Evolutionary conservation across 2,797 vertebrate species (phyloP), one percentile per base, ranked within the genome.

Genomic region (Pterois miles): DNA sequence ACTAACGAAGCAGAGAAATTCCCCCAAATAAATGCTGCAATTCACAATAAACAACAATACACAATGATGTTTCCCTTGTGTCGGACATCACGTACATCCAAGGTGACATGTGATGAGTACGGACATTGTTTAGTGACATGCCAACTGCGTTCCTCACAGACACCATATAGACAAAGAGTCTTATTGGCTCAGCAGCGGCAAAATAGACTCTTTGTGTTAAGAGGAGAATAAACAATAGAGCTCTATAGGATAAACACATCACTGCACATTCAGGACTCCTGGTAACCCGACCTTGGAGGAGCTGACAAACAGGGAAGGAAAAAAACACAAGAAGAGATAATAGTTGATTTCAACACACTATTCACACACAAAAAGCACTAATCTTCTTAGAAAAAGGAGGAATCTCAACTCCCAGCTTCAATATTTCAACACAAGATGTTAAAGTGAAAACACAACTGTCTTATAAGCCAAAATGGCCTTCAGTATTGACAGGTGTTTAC

Each of bases 171-270:
- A 93, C 82, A 84, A 88, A 82, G 80, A 71, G 63, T 50, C 8
- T 25, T 40, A 43, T 25, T 83, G 72, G 67, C 71, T 78, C n/a
- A 1, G 48, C 50, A 66, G 48, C 13, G 58, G 65, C 20, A 72
- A 72, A 87, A 84, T 38, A 81, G 78, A 69, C 33, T 78, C 88
- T 86, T 86, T 93, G 86, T 88, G 77, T 48, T 50, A 27, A 43
- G 54, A 73, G 34, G 63, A 82, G 78, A 84, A 78, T 65, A 78
- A 83, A 93, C 91, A 91, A 89, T 74, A 63, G 77, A 0, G 2
- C 27, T 58, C 64, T 75, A 78, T 25, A 73, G 43, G 60, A 83
- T 75, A 33, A 88, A 78, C 57, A 74, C 60, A 66, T 66, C 14
- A 65, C 29, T 29, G 27, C 48, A 52, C 53, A 22, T n/a, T 6